These are phyloP conservation scores for Furcifer pardalis DNA, from an alignment of 2,797 vertebrate species.

Conservation along the genomic window DNA sequence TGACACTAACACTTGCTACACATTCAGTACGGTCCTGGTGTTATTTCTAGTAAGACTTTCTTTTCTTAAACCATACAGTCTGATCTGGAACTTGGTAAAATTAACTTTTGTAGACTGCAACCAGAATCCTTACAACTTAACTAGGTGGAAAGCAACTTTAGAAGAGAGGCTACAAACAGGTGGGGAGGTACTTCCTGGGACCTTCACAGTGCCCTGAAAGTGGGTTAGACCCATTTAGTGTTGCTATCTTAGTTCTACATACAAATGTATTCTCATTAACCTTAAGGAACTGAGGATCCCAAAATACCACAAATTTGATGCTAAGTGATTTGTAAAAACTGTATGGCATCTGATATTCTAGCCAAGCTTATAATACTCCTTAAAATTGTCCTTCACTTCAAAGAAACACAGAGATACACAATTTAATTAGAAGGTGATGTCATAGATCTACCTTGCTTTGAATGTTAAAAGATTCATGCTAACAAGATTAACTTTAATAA, in stretches of 20 bases:
- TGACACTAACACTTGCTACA: not conserved
- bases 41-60: not conserved
- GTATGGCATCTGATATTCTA: conserved; percentile 47
- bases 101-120: not conserved
- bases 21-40: not conserved
- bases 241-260: conserved; percentile 44
- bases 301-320: conserved; percentile 45
- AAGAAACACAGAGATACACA: conserved; percentile 30
- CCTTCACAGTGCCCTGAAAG: not conserved
- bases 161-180: not conserved
- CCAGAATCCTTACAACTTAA: not conserved
- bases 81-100: not conserved
- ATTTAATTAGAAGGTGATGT: conserved; percentile 47
- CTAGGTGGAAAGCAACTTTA: not conserved
- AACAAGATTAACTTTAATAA: conserved; percentile 54
- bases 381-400: conserved; percentile 36
- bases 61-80: too few species aligned
- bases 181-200: not conserved
- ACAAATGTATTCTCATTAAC: conserved; percentile 43
- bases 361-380: conserved; percentile 19
- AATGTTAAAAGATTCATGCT: conserved; percentile 60
- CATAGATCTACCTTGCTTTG: conserved; percentile 25
- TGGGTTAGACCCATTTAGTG: not conserved
- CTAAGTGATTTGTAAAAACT: conserved; percentile 58
- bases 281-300: conserved; percentile 38